Evolutionary conservation across 2,888 invertebrate species (phyloP).

Genomic region (Andricus quercusramuli): DNA sequence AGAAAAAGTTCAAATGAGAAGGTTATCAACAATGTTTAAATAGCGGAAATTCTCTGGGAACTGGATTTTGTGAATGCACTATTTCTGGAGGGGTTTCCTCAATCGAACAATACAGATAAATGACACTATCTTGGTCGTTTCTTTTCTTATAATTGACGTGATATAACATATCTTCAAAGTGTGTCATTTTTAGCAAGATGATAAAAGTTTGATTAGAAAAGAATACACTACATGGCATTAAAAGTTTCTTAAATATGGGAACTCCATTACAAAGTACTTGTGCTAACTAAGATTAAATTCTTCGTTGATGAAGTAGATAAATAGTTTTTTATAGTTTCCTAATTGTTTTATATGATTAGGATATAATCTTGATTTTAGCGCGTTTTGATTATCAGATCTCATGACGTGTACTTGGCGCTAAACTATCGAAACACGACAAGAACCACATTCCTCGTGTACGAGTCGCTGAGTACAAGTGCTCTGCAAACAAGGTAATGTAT

Average conservation of each 20-base stretch:
- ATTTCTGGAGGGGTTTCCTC: not conserved
- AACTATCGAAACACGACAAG: conserved; percentile 65
- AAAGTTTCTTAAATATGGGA: not conserved
- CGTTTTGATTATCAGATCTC: conserved; percentile 29
- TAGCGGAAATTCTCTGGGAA: not conserved
- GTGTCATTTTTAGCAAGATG: not conserved
- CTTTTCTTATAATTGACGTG: not conserved
- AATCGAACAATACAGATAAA: not conserved
- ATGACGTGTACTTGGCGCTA: conserved; percentile 42
- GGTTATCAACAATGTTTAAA: not conserved
- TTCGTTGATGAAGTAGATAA: not conserved
- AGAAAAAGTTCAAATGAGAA: not conserved
- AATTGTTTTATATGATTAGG: not conserved
- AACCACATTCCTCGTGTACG: conserved; percentile 71
- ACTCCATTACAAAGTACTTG: not conserved
- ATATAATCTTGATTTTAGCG: conserved; percentile 26
- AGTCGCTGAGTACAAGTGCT: conserved; percentile 73
- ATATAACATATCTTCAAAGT: too few species aligned
- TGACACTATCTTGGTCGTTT: not conserved
- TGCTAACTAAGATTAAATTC: not conserved
- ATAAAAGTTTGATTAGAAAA: not conserved
- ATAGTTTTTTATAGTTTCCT: not conserved
- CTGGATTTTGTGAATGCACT: not conserved
- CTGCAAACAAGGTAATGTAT: conserved; percentile 77
- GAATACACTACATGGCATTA: not conserved